Evolutionary conservation across 1,140 invertebrate species (phyloP).

Genomic region (Leptinotarsa undecemlineata): DNA sequence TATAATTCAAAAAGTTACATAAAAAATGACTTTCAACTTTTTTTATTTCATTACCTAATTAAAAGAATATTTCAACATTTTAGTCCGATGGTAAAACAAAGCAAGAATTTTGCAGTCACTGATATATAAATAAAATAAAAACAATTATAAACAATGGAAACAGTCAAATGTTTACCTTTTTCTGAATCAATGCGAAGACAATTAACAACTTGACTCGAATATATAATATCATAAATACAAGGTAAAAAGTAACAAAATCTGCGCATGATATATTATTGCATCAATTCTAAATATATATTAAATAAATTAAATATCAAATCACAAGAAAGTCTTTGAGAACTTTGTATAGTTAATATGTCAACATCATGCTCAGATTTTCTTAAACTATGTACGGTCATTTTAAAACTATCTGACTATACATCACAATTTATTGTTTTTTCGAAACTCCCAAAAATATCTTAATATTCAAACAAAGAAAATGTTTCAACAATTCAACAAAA

Average conservation of each 20-base stretch:
- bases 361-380: slow-evolving; percentile 44
- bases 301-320: slow-evolving; percentile 10
- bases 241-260: slow-evolving; percentile 36
- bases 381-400: slow-evolving; percentile 47
- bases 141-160: slow-evolving; percentile 19
- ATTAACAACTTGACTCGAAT: neutral
- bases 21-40: slow-evolving; percentile 10
- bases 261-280: slow-evolving; percentile 37
- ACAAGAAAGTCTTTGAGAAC: neutral
- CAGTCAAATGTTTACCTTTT: slow-evolving; percentile 15
- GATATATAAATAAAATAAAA: slow-evolving; percentile 15
- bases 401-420: slow-evolving; percentile 38
- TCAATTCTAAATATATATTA: neutral
- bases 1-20: slow-evolving; percentile 18
- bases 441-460: slow-evolving; percentile 18
- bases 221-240: slow-evolving; percentile 15
- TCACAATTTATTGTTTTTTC: slow-evolving; percentile 25
- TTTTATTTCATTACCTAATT: slow-evolving; percentile 5
- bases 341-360: neutral
- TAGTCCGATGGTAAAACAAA: neutral
- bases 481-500: neutral
- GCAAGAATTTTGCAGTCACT: slow-evolving; percentile 9
- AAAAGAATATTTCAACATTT: slow-evolving; percentile 11
- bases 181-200: neutral
- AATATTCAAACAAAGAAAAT: slow-evolving; percentile 33